phyloP scores from a whole-genome alignment of 2,888 invertebrate species.

The Synanthedon vespiformis region DNA sequence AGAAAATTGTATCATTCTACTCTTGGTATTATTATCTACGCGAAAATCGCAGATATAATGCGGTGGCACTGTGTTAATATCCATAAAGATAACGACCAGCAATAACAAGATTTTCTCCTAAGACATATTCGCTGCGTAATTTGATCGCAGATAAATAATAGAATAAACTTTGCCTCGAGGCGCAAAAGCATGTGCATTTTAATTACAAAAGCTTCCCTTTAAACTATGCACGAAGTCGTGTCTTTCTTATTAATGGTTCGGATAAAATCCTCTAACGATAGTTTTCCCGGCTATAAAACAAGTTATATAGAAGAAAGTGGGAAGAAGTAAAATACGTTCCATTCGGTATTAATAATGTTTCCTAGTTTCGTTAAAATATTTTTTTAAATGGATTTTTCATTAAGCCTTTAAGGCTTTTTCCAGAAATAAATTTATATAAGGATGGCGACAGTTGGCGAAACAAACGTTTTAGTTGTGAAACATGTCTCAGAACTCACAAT shows the following conservation, averaged over 20 bases:
- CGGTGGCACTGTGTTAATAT: constrained; percentile 35
- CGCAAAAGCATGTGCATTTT: constrained; percentile 48
- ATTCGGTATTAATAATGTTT: too few relatives aligned
- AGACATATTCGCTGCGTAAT: constrained; percentile 35
- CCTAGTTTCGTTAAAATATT: too few relatives aligned
- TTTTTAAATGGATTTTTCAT: too few relatives aligned
- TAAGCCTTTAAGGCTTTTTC: too few relatives aligned
- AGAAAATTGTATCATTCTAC: too few relatives aligned
- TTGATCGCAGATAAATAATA: constrained; percentile 42
- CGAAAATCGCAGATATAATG: constrained; percentile 24
- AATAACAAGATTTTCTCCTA: constrained; percentile 27
- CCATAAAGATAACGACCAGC: constrained; percentile 29
- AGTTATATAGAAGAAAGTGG: constrained; percentile 8
- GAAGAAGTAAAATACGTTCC: too few relatives aligned
- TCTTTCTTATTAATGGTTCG: constrained; percentile 36
- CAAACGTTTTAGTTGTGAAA: too few relatives aligned
- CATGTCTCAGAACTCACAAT: too few relatives aligned
- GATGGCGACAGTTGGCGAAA: too few relatives aligned
- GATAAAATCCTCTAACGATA: constrained; percentile 43
- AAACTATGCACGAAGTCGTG: constrained; percentile 40
- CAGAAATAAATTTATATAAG: too few relatives aligned
- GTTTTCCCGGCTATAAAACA: constrained; percentile 25
- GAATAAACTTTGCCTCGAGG: constrained; percentile 24
- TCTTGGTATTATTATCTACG: neutral
- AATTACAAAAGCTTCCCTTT: constrained; percentile 46